A percentile compares a stretch with the other conserved stretches of the same genome.
Evolutionary conservation across 2,797 vertebrate genomes (phyloP).

Genomic region (Carcharodon carcharias): DNA sequence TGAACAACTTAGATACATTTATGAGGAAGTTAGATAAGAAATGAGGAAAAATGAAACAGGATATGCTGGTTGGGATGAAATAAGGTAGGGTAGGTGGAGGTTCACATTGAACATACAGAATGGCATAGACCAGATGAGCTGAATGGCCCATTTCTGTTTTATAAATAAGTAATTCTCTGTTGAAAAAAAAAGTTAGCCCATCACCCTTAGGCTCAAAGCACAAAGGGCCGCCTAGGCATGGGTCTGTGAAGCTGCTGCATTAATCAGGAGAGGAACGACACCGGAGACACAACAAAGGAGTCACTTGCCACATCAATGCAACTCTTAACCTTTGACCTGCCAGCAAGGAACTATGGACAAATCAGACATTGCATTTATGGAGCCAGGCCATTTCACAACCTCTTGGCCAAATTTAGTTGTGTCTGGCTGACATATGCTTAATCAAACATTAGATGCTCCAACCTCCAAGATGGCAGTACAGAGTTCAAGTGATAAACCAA

Average conservation of each 20-base stretch:
- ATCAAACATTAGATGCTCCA: conserved; percentile 5
- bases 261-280: background rate
- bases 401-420: background rate
- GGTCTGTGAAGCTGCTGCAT: background rate
- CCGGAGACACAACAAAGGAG: background rate
- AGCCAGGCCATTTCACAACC: background rate
- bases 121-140: background rate
- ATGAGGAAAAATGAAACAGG: background rate
- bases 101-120: background rate
- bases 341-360: background rate
- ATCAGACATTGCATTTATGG: background rate
- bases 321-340: conserved; percentile 2
- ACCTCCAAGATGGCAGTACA: conserved; percentile 15
- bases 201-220: background rate
- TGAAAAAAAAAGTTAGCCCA: background rate
- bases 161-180: background rate
- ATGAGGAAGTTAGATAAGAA: background rate
- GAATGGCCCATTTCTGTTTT: background rate
- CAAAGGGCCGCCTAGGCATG: background rate
- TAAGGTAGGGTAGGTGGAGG: background rate
- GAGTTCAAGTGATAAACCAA: conserved; percentile 2
- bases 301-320: background rate
- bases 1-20: background rate
- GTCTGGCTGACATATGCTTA: background rate
- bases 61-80: background rate